A percentile compares a stretch with the other conserved stretches of the same genome.
Conservation (phyloP, 1,140 invertebrate species). For the Oryctes rhinoceros region DNA sequence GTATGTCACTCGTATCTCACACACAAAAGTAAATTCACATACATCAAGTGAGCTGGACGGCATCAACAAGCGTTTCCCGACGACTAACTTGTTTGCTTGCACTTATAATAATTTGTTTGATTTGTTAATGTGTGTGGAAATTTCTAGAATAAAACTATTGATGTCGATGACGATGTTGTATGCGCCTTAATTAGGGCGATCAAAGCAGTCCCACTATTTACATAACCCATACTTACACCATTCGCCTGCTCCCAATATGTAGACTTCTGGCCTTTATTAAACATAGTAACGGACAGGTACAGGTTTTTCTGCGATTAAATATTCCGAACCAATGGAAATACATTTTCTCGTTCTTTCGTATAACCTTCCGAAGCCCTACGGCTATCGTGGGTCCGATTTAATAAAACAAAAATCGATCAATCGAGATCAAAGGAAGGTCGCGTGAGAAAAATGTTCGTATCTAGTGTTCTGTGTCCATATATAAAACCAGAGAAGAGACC, state of each 20-base stretch:
- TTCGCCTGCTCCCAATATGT: background rate
- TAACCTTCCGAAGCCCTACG: background rate
- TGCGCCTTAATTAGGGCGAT: conserved; percentile 15
- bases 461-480: too few relatives aligned
- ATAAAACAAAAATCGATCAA: background rate
- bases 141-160: conserved; percentile 44
- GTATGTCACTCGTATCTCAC: background rate
- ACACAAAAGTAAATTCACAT: conserved; percentile 28
- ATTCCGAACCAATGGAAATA: background rate
- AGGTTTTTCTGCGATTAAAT: conserved; percentile 20
- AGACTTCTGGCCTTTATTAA: background rate
- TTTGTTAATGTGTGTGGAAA: conserved; percentile 46
- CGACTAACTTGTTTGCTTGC: conserved; percentile 49
- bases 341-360: background rate
- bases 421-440: background rate
- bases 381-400: background rate
- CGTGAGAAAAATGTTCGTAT: too few relatives aligned
- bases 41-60: background rate
- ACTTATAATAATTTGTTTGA: conserved; percentile 53
- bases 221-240: background rate
- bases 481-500: too few relatives aligned
- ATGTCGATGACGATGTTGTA: conserved; percentile 32
- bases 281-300: background rate
- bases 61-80: conserved; percentile 21
- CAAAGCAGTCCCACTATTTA: conserved; percentile 6